Base-by-base conservation (phyloP, 2,113 vertebrate genomes). In the Aramus guarauna region DNA sequence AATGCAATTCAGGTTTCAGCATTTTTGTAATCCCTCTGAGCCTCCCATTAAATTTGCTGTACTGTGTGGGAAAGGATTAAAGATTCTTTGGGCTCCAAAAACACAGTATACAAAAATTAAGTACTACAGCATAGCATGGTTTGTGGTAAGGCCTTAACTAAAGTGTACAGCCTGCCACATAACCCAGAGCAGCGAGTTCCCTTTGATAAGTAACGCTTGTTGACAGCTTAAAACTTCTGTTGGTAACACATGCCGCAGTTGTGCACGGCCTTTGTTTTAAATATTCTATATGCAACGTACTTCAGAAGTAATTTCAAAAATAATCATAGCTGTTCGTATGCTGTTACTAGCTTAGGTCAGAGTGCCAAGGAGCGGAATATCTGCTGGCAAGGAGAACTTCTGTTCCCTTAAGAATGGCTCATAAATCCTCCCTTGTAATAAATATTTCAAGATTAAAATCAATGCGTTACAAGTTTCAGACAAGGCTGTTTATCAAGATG, bases 11-110 rank as follows among this genome's bases (percentile, higher is more conserved):
- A 87, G 69, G 92, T 96, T 97, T 97, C 92, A 95, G 91, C 84
- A 85, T 97, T 97, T 96, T 85, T 92, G 58, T 96, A 94, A 97
- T 96, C 95, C 94, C 94, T 80, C 90, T 94, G 94, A 95, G 95
- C 96, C 94, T 95, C 96, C 91, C 90, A 79, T 96, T 80, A 94
- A 95, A 93, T 94, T 93, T 96, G 95, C 85, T 94, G 55, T 79
- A 94, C 78, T 92, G 93, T 94, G 88, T 94, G 90, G 95, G 88
- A 96, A 95, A 95, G 93, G 94, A 94, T 94, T 96, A 96, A 93
- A 97, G 90, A 94, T 93, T 88, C 92, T 95, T 96, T 94, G 76
- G 92, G 92, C 88, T 91, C 89, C 84, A 21, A 78, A 41, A 94
- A 95, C 89, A 59, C 84, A 73, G 76, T 89, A 81, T 78, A 89